Evolutionary conservation across 2,888 invertebrate species (phyloP).

Genomic region (Cantharis rustica): DNA sequence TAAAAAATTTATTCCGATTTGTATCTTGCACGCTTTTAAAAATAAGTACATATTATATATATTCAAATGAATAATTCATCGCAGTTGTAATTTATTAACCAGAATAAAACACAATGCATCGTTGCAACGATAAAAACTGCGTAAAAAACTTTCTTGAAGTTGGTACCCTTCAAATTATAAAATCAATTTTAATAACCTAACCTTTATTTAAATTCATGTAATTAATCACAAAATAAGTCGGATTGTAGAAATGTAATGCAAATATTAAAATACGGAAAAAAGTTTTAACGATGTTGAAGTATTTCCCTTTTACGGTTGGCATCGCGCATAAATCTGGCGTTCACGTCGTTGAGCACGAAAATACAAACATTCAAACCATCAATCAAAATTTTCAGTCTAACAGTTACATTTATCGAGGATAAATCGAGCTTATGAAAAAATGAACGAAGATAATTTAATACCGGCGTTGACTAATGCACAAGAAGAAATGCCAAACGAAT

Average conservation of each 20-base stretch:
- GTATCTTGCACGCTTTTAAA: not conserved
- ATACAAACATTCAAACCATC: slow-evolving; percentile 25
- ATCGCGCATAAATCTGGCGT: slow-evolving; percentile 4
- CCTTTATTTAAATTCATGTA: not conserved
- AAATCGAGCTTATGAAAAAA: not conserved
- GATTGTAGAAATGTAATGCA: not conserved
- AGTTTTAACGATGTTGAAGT: not conserved
- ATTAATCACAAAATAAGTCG: not conserved
- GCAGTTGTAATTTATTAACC: not conserved
- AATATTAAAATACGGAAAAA: not conserved
- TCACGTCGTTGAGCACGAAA: slow-evolving; percentile 3
- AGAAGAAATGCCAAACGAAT: slow-evolving; percentile 33
- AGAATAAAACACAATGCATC: not conserved
- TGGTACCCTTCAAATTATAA: not conserved
- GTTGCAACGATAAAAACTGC: not conserved
- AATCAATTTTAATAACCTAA: not conserved
- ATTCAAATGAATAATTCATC: not conserved
- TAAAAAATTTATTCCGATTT: not conserved
- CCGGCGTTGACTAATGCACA: slow-evolving; percentile 35
- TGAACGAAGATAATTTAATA: slow-evolving; percentile 35
- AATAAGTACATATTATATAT: not conserved
- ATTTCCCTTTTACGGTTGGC: not conserved
- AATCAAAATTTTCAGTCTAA: slow-evolving; percentile 16
- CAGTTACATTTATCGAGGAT: not conserved
- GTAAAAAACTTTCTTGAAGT: not conserved